Evolutionary conservation across 1,140 invertebrate genomes (phyloP).

Genomic region (Euura lappo): DNA sequence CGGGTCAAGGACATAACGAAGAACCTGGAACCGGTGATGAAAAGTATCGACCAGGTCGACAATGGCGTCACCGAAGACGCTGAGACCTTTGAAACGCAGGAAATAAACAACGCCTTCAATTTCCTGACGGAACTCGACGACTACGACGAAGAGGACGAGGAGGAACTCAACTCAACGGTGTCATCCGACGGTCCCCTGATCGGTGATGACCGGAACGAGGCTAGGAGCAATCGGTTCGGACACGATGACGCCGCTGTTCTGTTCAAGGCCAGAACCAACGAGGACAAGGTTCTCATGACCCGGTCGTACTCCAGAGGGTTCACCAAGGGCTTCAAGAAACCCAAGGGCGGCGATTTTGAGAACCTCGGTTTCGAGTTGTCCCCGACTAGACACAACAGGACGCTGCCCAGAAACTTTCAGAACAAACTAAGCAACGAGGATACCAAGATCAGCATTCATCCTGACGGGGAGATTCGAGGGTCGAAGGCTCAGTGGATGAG

Average conservation of each 20-base stretch:
- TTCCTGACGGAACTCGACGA: conserved; percentile 51
- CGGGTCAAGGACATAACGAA: conserved; percentile 54
- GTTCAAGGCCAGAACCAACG: not conserved
- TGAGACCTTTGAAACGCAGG: conserved; percentile 41
- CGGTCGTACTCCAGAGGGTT: not conserved
- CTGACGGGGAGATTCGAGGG: conserved; percentile 19
- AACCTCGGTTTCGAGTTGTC: conserved; percentile 34
- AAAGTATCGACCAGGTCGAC: not conserved
- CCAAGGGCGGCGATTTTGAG: conserved; percentile 15
- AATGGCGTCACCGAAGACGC: conserved; percentile 14
- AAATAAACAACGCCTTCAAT: conserved; percentile 53
- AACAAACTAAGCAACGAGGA: not conserved
- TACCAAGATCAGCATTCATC: too few species aligned
- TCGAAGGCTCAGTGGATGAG: conserved; percentile 1
- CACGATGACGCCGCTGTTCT: not conserved
- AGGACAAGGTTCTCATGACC: conserved; percentile 8
- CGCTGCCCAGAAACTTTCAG: conserved; percentile 16
- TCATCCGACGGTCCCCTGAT: conserved; percentile 11
- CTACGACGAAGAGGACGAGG: conserved; percentile 31
- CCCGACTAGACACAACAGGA: conserved; percentile 18
- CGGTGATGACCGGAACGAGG: conserved; percentile 12
- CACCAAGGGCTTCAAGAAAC: not conserved
- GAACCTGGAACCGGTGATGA: conserved; percentile 44
- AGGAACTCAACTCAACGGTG: conserved; percentile 3
- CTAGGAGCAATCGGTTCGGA: conserved; percentile 13